Conservation (phyloP, 2,888 invertebrate genomes). For the Chrysodeixis includens region DNA sequence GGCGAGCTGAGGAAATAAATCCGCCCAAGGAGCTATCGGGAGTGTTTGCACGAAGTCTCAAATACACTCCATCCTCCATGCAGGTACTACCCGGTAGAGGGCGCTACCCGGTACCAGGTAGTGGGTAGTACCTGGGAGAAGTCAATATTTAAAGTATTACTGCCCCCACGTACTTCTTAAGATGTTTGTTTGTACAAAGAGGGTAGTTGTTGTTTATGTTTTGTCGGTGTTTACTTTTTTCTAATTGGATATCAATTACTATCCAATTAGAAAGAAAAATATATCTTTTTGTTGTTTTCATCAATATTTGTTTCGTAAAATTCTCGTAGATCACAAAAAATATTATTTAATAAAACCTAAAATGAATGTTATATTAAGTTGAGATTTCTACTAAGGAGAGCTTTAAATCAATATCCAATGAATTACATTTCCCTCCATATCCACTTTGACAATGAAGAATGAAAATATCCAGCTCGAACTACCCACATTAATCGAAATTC, state of each 20-base stretch:
- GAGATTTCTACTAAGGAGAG: too few species aligned
- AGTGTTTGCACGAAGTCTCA: constrained; percentile 42
- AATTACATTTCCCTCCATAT: not conserved
- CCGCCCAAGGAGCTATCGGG: constrained; percentile 23
- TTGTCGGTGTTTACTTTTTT: not conserved
- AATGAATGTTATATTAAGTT: too few species aligned
- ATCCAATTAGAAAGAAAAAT: not conserved
- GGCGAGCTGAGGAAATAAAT: constrained; percentile 45
- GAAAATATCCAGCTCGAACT: constrained; percentile 20
- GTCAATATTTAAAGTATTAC: constrained; percentile 45
- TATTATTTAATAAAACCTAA: not conserved
- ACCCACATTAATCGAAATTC: constrained; percentile 32
- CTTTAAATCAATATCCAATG: not conserved
- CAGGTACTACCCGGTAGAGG: constrained; percentile 5
- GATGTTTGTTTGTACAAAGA: not conserved
- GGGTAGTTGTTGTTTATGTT: not conserved
- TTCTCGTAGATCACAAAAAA: not conserved
- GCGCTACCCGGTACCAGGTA: not conserved
- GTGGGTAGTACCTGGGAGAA: constrained; percentile 22
- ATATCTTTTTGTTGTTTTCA: not conserved
- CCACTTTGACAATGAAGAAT: constrained; percentile 11
- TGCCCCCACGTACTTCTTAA: constrained; percentile 16
- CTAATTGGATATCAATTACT: not conserved
- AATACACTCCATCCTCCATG: constrained; percentile 36
- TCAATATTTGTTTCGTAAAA: not conserved